Evolutionary conservation across 2,888 invertebrate genomes (phyloP), one percentile per base, ranked within the genome.

Genomic region (Ennomos erosarius): DNA sequence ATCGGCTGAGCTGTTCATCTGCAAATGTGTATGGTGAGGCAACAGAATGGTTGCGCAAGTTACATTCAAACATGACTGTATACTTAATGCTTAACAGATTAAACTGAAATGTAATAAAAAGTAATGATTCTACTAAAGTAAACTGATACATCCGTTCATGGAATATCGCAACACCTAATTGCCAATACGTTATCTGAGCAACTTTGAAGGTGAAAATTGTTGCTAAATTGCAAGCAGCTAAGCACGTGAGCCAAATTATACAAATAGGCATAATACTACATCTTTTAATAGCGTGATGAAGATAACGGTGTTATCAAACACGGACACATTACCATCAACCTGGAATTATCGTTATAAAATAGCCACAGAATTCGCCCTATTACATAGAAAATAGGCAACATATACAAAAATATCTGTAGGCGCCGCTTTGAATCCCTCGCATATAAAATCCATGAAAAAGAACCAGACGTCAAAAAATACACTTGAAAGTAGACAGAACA

Each of bases 401-500:
- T 44, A 1, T n/a, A 11, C 10, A 26, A 4, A 26, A 26, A 6
- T 26, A 26, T 26, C 26, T 37, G 37, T 26, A 34, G 11, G 9
- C 26, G 39, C 39, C 9, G n/a, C 35, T 52, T 52, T 35, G 35
- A 37, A 46, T 53, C 39, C 12, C 12, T 6, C 26, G 26, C 26
- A 26, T 26, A 6, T 26, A 26, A 6, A 26, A 26, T 26, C 5
- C 26, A 4, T 26, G 6, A 26, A 6, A 26, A 6, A 26, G 6
- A 26, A 37, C 42, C 35, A 16, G 54, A 54, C 54, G n/a, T 16
- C n/a, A 44, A 59, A 66, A 59, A 71, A 58, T 13, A 44, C 48
- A 55, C 49, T 61, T 53, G n/a, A 62, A 70, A 67, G 71, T 76
- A 68, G 64, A 75, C 64, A 65, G 60, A 64, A 73, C 70, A n/a